A percentile compares a stretch with the other conserved stretches of the same genome.
These are phyloP conservation scores for Pinna nobilis DNA, from an alignment of 1,140 invertebrate genomes.

Conservation along the genomic window DNA sequence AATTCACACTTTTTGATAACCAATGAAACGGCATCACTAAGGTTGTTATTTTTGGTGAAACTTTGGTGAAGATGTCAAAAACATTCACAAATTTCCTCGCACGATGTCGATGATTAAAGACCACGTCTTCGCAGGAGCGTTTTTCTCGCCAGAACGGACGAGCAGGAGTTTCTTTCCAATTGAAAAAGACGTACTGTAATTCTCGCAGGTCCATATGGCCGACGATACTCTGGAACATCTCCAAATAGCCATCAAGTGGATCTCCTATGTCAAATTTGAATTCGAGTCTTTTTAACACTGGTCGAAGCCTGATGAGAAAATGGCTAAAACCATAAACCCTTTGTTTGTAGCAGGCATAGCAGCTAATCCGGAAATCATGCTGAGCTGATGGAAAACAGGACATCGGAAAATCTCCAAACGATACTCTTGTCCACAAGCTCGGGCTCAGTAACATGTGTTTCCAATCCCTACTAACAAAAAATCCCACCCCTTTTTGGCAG, in stretches of 20 bases:
- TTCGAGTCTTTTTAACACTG: slow-evolving; percentile 60
- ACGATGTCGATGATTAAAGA: slow-evolving; percentile 57
- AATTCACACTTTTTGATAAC: slow-evolving; percentile 60
- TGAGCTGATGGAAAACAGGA: slow-evolving; percentile 47
- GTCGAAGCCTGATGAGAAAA: slow-evolving; percentile 53
- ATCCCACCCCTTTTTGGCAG: slow-evolving; percentile 59
- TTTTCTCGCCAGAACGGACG: slow-evolving; percentile 64
- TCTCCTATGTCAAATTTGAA: slow-evolving; percentile 71
- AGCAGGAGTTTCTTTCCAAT: slow-evolving; percentile 71
- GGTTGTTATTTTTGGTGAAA: slow-evolving; percentile 59
- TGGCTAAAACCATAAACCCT: slow-evolving; percentile 58
- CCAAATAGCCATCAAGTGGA: slow-evolving; percentile 57
- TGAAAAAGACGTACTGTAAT: slow-evolving; percentile 60
- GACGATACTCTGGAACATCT: slow-evolving; percentile 57
- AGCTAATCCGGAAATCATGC: slow-evolving; percentile 51
- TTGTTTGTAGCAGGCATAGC: slow-evolving; percentile 62
- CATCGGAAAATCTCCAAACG: slow-evolving; percentile 62
- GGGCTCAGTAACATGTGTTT: slow-evolving; percentile 53
- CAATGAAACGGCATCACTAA: slow-evolving; percentile 72
- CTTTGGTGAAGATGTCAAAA: slow-evolving; percentile 64
- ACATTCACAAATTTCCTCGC: slow-evolving; percentile 66
- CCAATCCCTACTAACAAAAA: slow-evolving; percentile 66
- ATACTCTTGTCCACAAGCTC: slow-evolving; percentile 61
- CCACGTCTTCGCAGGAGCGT: slow-evolving; percentile 49
- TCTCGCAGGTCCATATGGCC: slow-evolving; percentile 46